Percentiles rank a stretch among this genome's conserved stretches.
Conservation (phyloP, 2,888 invertebrate species). For the Eupithecia subumbrata region DNA sequence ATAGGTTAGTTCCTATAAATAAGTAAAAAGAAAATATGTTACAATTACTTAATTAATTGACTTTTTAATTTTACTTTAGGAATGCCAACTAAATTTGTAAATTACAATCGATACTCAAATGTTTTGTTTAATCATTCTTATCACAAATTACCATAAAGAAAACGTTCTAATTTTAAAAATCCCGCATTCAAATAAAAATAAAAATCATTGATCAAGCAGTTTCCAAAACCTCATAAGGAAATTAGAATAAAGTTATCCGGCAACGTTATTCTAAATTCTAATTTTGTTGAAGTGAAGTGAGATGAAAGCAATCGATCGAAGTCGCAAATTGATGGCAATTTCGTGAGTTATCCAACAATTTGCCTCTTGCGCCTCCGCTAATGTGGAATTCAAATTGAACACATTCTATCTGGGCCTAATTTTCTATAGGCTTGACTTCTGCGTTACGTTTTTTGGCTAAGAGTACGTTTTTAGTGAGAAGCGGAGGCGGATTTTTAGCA, state of each 20-base stretch:
- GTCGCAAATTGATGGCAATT: constrained; percentile 37
- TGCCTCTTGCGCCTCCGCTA: constrained; percentile 1
- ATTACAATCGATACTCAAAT: neutral
- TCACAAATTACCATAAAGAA: neutral
- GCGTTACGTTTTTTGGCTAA: neutral
- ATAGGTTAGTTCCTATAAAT: too few relatives aligned
- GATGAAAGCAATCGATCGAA: constrained; percentile 21
- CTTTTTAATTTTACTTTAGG: too few relatives aligned
- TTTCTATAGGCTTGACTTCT: constrained; percentile 4
- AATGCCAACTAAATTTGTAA: too few relatives aligned
- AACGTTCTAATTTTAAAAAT: neutral
- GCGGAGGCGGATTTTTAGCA: neutral
- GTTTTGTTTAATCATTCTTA: neutral
- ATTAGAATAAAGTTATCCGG: constrained; percentile 8
- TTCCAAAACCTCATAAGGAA: neutral
- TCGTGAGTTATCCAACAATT: constrained; percentile 25
- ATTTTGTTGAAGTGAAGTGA: constrained; percentile 10
- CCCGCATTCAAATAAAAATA: neutral
- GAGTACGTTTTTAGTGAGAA: neutral
- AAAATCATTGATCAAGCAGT: neutral
- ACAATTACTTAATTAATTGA: too few relatives aligned
- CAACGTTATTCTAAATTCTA: constrained; percentile 16
- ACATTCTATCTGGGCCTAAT: constrained; percentile 16
- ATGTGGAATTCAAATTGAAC: constrained; percentile 20
- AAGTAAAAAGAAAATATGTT: too few relatives aligned